Base-by-base conservation (phyloP, 2,113 vertebrate species). In the Okapia johnstoni region DNA sequence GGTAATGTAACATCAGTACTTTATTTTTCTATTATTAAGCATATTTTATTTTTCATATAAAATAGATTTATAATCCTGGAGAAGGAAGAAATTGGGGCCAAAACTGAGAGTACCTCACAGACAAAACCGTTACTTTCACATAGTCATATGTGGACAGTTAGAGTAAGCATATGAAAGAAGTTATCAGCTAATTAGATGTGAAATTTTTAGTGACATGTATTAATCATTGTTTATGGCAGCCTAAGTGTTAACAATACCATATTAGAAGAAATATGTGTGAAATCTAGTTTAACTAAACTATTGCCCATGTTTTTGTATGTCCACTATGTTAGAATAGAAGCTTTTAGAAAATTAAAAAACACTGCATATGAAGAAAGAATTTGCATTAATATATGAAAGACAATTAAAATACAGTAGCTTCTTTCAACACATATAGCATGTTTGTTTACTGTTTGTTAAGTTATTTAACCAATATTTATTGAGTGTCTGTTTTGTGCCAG, bases 41-140 rank as follows among this genome's bases (percentile, higher is more conserved):
- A 94, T 98, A 46, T 94, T 85, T 97, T 94, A 85, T 97, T 98
- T 98, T 94, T 98, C 1, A 0, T 97, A 88, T 93, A 95, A 87
- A 97, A 84, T 94, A 97, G 88, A 63, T 94, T 36, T 66, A 88
- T 91, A 93, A 98, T 98, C 95, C 92, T 93, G 85, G 89, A 98
- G 79, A 96, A 97, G 60, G 97, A 92, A 94, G 85, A 94, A 94
- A 93, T 96, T 97, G 90, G 80, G 70, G 94, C 93, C 73, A 98
- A 95, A 95, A 93, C 50, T 88, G 95, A 93, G 23, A 96, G 88
- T 95, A 87, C 4, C 40, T 94, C 28, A 54, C n/a, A 19, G 33
- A 19, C 3, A 30, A 48, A 80, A 84, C 54, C 66, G 3, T 77
- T 57, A 57, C 40, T 94, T 95, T 93, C 36, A 92, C 28, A 79